Percentiles rank a stretch among this genome's conserved stretches.
Evolutionary conservation across 2,888 invertebrate genomes (phyloP).

Genomic region (Ellobium chinense): DNA sequence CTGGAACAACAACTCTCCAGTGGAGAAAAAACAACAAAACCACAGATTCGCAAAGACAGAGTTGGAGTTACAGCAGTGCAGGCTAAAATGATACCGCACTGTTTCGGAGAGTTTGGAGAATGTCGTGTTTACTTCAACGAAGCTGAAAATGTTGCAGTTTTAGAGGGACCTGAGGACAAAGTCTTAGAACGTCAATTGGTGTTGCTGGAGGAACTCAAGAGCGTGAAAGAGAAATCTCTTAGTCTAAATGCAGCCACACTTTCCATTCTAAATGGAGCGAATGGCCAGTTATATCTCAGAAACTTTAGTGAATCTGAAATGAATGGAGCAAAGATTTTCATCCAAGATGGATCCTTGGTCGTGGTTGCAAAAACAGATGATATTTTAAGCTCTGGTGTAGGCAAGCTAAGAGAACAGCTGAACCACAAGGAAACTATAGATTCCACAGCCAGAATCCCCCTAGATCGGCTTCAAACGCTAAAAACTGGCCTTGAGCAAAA

Average conservation of each 20-base stretch:
- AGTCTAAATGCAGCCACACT: background rate
- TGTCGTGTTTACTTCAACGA: background rate
- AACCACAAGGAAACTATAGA: conserved; percentile 11
- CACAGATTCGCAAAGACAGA: background rate
- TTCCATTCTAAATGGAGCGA: conserved; percentile 1
- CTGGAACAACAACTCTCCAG: too few relatives aligned
- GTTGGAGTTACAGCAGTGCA: background rate
- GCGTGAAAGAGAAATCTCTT: background rate
- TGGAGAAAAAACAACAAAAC: too few relatives aligned
- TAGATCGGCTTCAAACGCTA: background rate
- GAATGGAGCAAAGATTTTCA: background rate
- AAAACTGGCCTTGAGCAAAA: background rate
- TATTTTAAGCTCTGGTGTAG: background rate
- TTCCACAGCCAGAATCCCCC: background rate
- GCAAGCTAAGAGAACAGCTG: background rate
- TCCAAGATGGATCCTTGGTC: background rate
- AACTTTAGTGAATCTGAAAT: background rate
- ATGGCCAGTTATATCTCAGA: background rate
- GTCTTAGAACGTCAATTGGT: background rate
- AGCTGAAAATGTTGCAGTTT: background rate
- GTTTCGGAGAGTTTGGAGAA: conserved; percentile 4
- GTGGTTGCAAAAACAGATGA: conserved; percentile 3
- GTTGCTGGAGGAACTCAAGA: conserved; percentile 9
- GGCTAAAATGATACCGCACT: background rate
- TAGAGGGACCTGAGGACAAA: background rate